These are phyloP conservation scores for Sycophila sp. DNA, from an alignment of 1,140 invertebrate genomes.

Conservation along the genomic window DNA sequence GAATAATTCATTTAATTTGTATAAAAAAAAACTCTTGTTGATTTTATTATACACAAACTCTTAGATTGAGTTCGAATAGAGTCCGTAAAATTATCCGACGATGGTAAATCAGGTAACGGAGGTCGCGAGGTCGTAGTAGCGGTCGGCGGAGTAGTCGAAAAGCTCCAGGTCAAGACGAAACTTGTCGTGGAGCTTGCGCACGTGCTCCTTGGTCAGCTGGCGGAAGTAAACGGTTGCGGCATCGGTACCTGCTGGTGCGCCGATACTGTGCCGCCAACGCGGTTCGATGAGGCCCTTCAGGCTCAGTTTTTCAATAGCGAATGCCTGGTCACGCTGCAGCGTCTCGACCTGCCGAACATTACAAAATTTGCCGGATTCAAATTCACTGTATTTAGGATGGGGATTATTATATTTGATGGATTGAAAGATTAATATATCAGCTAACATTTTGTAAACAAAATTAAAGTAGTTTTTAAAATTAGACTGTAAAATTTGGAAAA, in stretches of 20 bases:
- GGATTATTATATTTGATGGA: no score
- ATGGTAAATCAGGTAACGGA: neutral
- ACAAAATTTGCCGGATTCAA: no score
- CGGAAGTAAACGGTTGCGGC: constrained; percentile 61
- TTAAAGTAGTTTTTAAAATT: neutral
- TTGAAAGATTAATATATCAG: no score
- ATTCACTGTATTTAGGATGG: no score
- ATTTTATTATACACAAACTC: no score
- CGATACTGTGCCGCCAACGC: constrained; percentile 56
- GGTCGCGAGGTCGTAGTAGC: constrained; percentile 57
- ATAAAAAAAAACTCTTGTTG: no score
- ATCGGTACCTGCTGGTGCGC: constrained; percentile 17
- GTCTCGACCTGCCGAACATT: constrained; percentile 66
- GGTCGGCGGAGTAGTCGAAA: constrained; percentile 64
- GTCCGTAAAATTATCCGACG: neutral
- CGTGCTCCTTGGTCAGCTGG: constrained; percentile 58
- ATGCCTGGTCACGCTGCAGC: constrained; percentile 66
- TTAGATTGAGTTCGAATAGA: no score
- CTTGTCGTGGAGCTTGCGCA: constrained; percentile 64
- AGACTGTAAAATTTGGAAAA: no score
- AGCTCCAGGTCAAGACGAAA: constrained; percentile 69
- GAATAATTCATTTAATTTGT: no score
- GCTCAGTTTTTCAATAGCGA: constrained; percentile 56
- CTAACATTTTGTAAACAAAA: no score
- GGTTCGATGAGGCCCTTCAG: constrained; percentile 55